These are phyloP conservation scores for Ligdia adustata DNA, from an alignment of 2,888 invertebrate species.

Conservation along the genomic window DNA sequence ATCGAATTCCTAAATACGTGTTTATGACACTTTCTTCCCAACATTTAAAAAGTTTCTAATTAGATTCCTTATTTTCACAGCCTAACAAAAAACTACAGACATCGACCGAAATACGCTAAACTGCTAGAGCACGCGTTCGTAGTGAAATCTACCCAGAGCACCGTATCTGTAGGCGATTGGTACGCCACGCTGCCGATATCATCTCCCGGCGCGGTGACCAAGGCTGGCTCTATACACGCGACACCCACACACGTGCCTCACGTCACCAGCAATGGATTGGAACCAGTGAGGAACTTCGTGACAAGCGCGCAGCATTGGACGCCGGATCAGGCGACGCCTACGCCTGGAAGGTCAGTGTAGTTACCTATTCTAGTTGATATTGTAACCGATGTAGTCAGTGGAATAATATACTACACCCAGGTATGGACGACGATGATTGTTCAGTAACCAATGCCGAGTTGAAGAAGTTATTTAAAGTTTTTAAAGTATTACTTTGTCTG, in stretches of 20 bases:
- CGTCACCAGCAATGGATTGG: slow-evolving; percentile 52
- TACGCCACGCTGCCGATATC: slow-evolving; percentile 84
- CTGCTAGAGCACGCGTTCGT: slow-evolving; percentile 95
- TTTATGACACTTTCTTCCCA: too few species aligned
- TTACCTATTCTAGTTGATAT: neutral
- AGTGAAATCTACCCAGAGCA: slow-evolving; percentile 88
- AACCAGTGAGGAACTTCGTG: slow-evolving; percentile 69
- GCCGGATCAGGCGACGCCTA: slow-evolving; percentile 72
- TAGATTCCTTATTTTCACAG: slow-evolving; percentile 80
- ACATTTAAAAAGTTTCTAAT: too few species aligned
- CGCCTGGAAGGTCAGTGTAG: slow-evolving; percentile 60
- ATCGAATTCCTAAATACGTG: too few species aligned
- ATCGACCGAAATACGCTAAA: slow-evolving; percentile 96
- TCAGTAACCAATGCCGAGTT: too few species aligned
- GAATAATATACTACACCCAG: too few species aligned
- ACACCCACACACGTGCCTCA: slow-evolving; percentile 29
- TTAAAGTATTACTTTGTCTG: too few species aligned
- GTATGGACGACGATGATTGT: too few species aligned
- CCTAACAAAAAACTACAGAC: slow-evolving; percentile 96
- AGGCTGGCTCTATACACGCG: slow-evolving; percentile 52
- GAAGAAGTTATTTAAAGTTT: too few species aligned
- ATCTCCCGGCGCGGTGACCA: slow-evolving; percentile 65
- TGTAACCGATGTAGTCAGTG: too few species aligned
- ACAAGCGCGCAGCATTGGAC: slow-evolving; percentile 69
- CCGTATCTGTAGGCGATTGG: slow-evolving; percentile 93